These are phyloP conservation scores for Arion vulgaris DNA, from an alignment of 1,140 invertebrate genomes.

Conservation along the genomic window DNA sequence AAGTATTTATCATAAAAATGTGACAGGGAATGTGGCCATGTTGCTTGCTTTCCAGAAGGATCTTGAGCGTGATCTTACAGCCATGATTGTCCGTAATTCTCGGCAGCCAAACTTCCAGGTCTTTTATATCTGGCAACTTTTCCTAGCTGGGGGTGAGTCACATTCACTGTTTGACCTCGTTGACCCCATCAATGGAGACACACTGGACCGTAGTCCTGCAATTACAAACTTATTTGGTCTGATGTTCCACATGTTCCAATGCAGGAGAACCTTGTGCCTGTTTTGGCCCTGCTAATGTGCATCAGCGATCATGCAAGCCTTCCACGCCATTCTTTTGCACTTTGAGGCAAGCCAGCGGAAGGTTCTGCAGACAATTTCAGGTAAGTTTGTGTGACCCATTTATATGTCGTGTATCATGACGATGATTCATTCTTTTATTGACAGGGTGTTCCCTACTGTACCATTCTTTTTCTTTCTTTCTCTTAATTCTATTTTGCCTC, in stretches of 20 bases:
- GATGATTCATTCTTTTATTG: neutral
- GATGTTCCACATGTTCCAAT: slow-evolving; percentile 38
- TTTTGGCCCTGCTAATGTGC: slow-evolving; percentile 38
- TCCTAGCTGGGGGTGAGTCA: slow-evolving; percentile 48
- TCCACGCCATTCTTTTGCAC: slow-evolving; percentile 21
- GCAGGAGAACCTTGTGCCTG: slow-evolving; percentile 29
- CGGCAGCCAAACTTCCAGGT: slow-evolving; percentile 30
- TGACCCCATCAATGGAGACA: slow-evolving; percentile 20
- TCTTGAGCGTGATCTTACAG: slow-evolving; percentile 35
- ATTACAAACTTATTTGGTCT: slow-evolving; percentile 41
- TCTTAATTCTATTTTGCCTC: no score
- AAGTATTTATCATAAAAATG: slow-evolving; percentile 56
- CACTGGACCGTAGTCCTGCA: slow-evolving; percentile 11
- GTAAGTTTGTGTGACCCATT: slow-evolving; percentile 26
- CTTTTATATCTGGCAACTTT: slow-evolving; percentile 49
- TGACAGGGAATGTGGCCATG: slow-evolving; percentile 55
- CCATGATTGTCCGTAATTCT: slow-evolving; percentile 26
- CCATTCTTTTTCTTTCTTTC: neutral
- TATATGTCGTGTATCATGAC: no score
- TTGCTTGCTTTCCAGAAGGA: slow-evolving; percentile 54
- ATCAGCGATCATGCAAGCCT: slow-evolving; percentile 36
- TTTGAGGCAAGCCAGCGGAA: slow-evolving; percentile 32
- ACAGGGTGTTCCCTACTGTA: neutral
- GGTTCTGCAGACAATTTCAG: slow-evolving; percentile 32
- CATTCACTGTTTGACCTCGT: slow-evolving; percentile 45